Percentiles rank a stretch among this genome's conserved stretches.
These are phyloP conservation scores for Labeo rohita DNA, from an alignment of 2,113 vertebrate genomes.

Conservation along the genomic window DNA sequence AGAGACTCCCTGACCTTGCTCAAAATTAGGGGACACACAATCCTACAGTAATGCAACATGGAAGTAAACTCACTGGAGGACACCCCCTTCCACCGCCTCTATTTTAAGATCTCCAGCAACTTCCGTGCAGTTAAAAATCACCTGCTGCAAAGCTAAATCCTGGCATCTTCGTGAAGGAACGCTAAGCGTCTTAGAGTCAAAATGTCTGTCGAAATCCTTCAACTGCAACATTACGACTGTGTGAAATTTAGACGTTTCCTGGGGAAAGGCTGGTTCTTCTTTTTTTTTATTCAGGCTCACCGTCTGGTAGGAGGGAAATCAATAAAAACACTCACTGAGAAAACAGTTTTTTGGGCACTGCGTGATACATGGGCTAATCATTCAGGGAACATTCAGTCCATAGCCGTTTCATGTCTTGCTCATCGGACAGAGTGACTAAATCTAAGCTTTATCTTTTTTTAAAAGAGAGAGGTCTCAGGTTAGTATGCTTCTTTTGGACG, in stretches of 20 bases:
- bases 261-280: not conserved
- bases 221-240: constrained; percentile 7
- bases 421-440: constrained; percentile 36
- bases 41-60: not conserved
- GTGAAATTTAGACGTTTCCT: constrained; percentile 20
- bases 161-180: not conserved
- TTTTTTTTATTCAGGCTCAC: not conserved
- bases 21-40: constrained; percentile 10
- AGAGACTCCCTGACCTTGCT: constrained; percentile 26
- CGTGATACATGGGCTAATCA: constrained; percentile 4
- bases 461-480: constrained; percentile 16
- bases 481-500: not conserved
- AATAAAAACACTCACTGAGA: constrained; percentile 32
- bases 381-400: not conserved
- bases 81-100: not conserved
- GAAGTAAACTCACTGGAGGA: constrained; percentile 28
- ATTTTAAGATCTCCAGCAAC: constrained; percentile 41
- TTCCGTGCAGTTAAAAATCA: constrained; percentile 21
- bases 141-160: constrained; percentile 35
- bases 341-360: not conserved
- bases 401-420: constrained; percentile 40
- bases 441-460: constrained; percentile 45
- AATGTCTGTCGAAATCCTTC: constrained; percentile 27
- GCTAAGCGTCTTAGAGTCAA: constrained; percentile 25
- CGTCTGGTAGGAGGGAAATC: constrained; percentile 13